These are phyloP conservation scores for Anhinga rufa DNA, from an alignment of 2,113 vertebrate genomes.

Conservation along the genomic window DNA sequence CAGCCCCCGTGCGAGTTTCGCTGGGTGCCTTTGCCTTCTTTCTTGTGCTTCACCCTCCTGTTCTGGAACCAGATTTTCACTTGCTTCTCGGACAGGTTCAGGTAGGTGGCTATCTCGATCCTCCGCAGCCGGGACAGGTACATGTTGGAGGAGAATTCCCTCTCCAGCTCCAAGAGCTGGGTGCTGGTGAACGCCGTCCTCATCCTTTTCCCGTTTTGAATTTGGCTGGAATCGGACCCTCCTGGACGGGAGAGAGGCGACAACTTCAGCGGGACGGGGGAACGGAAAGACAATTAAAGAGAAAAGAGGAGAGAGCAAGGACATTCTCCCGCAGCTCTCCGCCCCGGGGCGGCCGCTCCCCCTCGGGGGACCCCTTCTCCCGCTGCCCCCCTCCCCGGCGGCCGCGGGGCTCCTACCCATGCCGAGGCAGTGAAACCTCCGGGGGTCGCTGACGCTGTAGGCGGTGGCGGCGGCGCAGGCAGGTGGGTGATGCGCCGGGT, in stretches of 20 bases:
- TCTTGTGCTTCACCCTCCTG: constrained; percentile 97
- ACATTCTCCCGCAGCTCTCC: not conserved
- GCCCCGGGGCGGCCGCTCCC: not conserved
- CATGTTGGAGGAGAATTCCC: constrained; percentile 98
- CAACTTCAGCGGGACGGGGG: not conserved
- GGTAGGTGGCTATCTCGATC: constrained; percentile 97
- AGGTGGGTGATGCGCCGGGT: constrained; percentile 85
- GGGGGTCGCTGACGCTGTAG: constrained; percentile 91
- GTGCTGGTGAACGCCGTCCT: constrained; percentile 98
- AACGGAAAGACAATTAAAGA: no score
- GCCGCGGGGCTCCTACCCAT: constrained; percentile 80
- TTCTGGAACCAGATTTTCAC: constrained; percentile 99
- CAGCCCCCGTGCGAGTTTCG: constrained; percentile 85
- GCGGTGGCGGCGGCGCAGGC: constrained; percentile 84
- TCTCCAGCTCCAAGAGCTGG: constrained; percentile 94
- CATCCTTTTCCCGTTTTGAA: constrained; percentile 95
- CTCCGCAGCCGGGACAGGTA: constrained; percentile 94
- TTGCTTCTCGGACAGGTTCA: constrained; percentile 97
- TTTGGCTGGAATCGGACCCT: constrained; percentile 80
- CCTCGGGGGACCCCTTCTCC: not conserved
- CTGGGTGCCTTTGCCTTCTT: constrained; percentile 91
- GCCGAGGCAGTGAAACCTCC: constrained; percentile 93
- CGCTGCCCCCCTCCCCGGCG: not conserved
- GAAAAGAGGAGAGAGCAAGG: not conserved
- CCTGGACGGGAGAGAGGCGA: constrained; percentile 65